Evolutionary conservation across 2,888 invertebrate species (phyloP).

Genomic region (Epsilonema sp.): DNA sequence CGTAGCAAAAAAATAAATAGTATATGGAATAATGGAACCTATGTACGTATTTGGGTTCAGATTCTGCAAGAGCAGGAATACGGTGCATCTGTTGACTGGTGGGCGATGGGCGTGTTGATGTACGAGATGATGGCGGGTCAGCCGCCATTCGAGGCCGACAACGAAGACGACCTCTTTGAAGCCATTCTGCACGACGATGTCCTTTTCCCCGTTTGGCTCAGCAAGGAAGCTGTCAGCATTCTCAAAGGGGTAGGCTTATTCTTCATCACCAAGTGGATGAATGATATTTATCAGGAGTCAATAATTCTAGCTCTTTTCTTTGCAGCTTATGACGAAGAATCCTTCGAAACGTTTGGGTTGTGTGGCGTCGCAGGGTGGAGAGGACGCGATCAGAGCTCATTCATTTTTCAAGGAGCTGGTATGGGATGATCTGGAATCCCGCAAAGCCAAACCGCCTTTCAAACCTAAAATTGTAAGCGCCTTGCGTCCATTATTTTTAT

Average conservation of each 20-base stretch:
- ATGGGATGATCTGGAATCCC: constrained; percentile 76
- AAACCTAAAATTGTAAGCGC: constrained; percentile 78
- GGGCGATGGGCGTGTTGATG: constrained; percentile 92
- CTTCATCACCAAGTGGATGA: too few relatives aligned
- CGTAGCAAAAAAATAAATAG: too few relatives aligned
- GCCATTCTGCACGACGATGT: constrained; percentile 95
- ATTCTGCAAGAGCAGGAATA: constrained; percentile 74
- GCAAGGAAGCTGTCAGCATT: constrained; percentile 69
- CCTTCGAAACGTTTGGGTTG: constrained; percentile 83
- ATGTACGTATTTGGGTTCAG: constrained; percentile 32
- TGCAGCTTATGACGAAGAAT: constrained; percentile 87
- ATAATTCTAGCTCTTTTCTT: constrained; percentile 5
- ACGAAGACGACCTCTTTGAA: constrained; percentile 97
- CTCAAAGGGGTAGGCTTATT: constrained; percentile 50
- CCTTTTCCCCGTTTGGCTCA: constrained; percentile 87
- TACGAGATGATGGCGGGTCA: constrained; percentile 99
- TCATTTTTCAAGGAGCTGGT: constrained; percentile 65
- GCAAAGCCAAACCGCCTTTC: constrained; percentile 86
- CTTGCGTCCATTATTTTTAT: too few relatives aligned
- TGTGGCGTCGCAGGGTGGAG: constrained; percentile 53
- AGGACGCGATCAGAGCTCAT: constrained; percentile 63
- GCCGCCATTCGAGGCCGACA: constrained; percentile 97
- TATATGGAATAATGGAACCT: too few relatives aligned
- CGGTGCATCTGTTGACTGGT: constrained; percentile 44
- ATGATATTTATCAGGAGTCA: neutral